Base-by-base conservation (phyloP, 2,888 invertebrate genomes). In the Apoda limacodes region DNA sequence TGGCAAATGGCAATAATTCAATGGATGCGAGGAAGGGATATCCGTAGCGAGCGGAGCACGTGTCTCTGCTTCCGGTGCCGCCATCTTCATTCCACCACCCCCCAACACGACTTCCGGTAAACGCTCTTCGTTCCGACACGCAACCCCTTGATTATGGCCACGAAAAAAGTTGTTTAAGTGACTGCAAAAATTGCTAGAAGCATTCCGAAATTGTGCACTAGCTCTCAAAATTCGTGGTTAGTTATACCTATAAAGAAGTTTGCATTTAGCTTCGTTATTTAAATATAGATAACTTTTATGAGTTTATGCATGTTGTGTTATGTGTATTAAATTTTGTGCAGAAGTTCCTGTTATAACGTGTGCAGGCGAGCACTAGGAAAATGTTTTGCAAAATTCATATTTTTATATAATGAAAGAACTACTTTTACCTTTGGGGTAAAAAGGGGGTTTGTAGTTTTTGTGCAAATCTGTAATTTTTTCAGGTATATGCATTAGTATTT, bases 11-110 rank as follows among this genome's bases (percentile, higher is more conserved):
- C 66, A 66, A 75, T 76, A 76, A 75, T 65, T 75, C 75, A 76
- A 71, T 69, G 71, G 69, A 54, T 56, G 62, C 58, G 59, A 59
- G 62, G 52, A 48, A 50, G 51, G 74, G 78, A 78, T 56, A 52
- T 80, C 78, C 78, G 74, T 71, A 52, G 74, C 54, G 65, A 53
- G 49, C 47, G 48, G 61, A 80, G 78, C 78, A 80, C 78, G 78
- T 80, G 78, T 80, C 78, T 45, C 57, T 46, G 47, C 52, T 64
- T 78, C 78, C 78, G 72, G 64, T 52, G 58, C 59, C 61, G 76
- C 75, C 76, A 78, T 78, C 76, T 78, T 76, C 69, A 65, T 62
- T 58, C 59, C 52, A 55, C 64, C 57, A 53, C 51, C 55, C 52
- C 50, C 45, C 48, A 46, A 45, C 45, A 45, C 48, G 32, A 46